Base-by-base conservation (phyloP, 2,888 invertebrate genomes). In the Acheta domesticus region DNA sequence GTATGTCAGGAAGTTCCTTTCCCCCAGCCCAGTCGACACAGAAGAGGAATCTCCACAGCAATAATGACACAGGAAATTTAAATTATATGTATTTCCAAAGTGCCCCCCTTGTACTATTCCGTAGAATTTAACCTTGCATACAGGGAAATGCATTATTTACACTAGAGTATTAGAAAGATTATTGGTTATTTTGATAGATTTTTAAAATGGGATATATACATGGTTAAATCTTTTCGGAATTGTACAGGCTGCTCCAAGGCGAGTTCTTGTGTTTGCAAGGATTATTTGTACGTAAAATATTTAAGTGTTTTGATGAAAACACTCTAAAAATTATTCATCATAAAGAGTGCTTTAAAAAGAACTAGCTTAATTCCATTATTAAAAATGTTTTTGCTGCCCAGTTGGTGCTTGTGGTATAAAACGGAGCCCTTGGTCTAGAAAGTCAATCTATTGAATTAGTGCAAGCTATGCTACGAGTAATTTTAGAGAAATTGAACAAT, bases 1-100 rank as follows among this genome's bases (percentile, higher is more conserved):
- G 89, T 95, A 95, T 87, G 94, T 95, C 86, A 92, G 95, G 85
- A 95, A 95, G 89, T 95, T 94, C 89, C 90, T 95, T 84, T 95
- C 95, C 85, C 95, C 95, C 83, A 94, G 93, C 87, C 94, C 94
- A 83, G 92, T 94, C 84, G 94, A 95, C 86, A 93, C 93, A 81
- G 94, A 94, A 87, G 94, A 94, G 86, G 91, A 92, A 86, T 89
- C 88, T 83, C 93, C 93, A 84, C 93, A 93, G 80, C 82, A 82
- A 82, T 82, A 82, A 82, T 79, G 79, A 80, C 36, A 80, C 21
- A 62, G 76, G 49, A 79, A 79, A 76, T 76, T 79, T 79, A 79
- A 74, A 21, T 74, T 74, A 16, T 36, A 75, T 76, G 78, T 76
- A 80, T 77, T 80, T 80, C 80, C 77, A 80, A 50, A 48, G 49